Evolutionary conservation across 2,113 vertebrate species (phyloP), one percentile per base, ranked within the genome.

Genomic region (Eupsittula cactorum): DNA sequence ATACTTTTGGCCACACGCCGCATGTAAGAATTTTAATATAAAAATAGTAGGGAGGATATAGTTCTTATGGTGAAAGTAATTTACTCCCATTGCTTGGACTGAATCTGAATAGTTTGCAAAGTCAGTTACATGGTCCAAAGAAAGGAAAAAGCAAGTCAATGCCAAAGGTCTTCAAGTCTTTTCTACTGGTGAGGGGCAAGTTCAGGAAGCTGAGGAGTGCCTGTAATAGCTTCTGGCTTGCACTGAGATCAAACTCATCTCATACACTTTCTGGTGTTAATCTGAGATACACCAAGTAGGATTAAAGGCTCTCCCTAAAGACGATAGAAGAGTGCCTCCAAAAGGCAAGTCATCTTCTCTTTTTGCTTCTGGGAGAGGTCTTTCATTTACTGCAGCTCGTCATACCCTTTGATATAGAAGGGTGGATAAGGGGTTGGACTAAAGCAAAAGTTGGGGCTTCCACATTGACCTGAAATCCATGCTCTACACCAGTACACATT

Each of bases 311-410:
- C 5, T 68, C 12, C 16, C 11, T 7, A 20, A 1, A 44, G 15
- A 70, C 3, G 50, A 13, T 47, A 28, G n/a, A 71, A 67, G 7
- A 42, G 1, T 16, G 15, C 0, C 1, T 6, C 14, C 60, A 31
- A 55, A 84, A 77, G 13, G 1, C 2, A 63, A 80, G 11, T 2
- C 5, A 24, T 16, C 2, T 28, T 74, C 81, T 41, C 11, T 35
- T 5, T 63, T 50, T n/a, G 18, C 7, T 64, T 59, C 13, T 59
- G 16, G 27, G 21, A 71, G 10, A 41, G 3, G 5, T 53, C 15
- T 71, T 80, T 11, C 2, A 16, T 16, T n/a, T 59, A 16, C 0
- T 0, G 24, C 12, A 83, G 12, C 6, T 76, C 0, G 0, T 39
- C 16, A 3, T 20, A 19, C 20, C 13, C 5, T 8, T 41, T 55